Conservation (phyloP, 2,888 invertebrate genomes). For the Pseudococcus viburni region DNA sequence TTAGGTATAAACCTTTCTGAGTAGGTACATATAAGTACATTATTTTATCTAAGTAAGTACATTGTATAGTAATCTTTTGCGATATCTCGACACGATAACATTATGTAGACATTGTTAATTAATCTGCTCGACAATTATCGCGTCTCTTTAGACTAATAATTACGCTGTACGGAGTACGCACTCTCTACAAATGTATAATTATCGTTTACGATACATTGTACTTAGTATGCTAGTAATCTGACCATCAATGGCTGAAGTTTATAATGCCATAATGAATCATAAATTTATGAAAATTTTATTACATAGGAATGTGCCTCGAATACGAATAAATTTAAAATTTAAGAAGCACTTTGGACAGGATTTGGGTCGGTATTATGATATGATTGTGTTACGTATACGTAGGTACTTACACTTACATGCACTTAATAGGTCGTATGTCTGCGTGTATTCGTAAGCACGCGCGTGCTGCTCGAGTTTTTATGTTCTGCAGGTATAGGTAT, state of each 20-base stretch:
- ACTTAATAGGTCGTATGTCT: too few relatives aligned
- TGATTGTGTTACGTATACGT: neutral
- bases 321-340: slow-evolving; percentile 13
- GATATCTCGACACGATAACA: slow-evolving; percentile 37
- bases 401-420: too few relatives aligned
- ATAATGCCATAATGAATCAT: neutral
- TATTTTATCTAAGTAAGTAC: slow-evolving; percentile 2
- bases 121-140: slow-evolving; percentile 37
- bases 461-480: neutral
- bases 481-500: too few relatives aligned
- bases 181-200: neutral
- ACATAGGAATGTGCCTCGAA: neutral
- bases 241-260: neutral
- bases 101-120: slow-evolving; percentile 51
- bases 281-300: slow-evolving; percentile 52
- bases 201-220: slow-evolving; percentile 34
- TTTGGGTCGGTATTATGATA: neutral
- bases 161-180: neutral
- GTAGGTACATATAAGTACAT: neutral
- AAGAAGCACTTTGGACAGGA: slow-evolving; percentile 6
- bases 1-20: neutral
- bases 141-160: slow-evolving; percentile 35
- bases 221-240: neutral
- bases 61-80: neutral
- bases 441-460: neutral